These are phyloP conservation scores for Potamilus streckersoni DNA, from an alignment of 1,140 invertebrate genomes.

Conservation along the genomic window DNA sequence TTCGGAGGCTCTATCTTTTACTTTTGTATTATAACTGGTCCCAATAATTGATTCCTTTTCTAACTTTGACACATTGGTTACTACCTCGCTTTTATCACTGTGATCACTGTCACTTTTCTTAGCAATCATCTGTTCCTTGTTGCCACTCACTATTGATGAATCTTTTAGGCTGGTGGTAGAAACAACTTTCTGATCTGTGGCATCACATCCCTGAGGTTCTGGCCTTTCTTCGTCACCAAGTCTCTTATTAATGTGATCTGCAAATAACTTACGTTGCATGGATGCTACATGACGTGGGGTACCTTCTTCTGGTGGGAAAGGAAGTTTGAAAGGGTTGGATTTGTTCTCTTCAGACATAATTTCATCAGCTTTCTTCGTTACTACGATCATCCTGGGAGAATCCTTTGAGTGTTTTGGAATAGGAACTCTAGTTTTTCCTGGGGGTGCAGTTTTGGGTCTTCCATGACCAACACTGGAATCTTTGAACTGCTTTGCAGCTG, in stretches of 20 bases:
- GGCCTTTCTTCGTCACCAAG: slow-evolving; percentile 32
- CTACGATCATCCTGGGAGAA: slow-evolving; percentile 36
- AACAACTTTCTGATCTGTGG: slow-evolving; percentile 20
- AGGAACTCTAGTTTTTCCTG: slow-evolving; percentile 29
- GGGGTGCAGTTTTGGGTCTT: slow-evolving; percentile 41
- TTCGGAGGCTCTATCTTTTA: too few species aligned
- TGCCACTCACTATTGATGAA: too few species aligned
- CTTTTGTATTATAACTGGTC: background rate
- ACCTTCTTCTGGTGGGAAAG: slow-evolving; percentile 46
- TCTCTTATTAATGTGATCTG: slow-evolving; percentile 33
- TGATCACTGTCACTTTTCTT: background rate
- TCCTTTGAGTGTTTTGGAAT: slow-evolving; percentile 42
- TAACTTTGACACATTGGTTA: slow-evolving; percentile 12
- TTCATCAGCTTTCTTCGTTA: slow-evolving; percentile 33
- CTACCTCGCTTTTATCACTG: slow-evolving; percentile 12
- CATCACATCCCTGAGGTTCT: slow-evolving; percentile 29
- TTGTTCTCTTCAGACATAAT: slow-evolving; percentile 35
- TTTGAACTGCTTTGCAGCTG: slow-evolving; percentile 19
- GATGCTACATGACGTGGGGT: slow-evolving; percentile 43
- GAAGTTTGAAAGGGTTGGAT: slow-evolving; percentile 45
- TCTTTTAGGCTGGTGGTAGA: too few species aligned
- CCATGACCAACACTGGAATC: slow-evolving; percentile 13
- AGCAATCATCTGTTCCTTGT: too few species aligned
- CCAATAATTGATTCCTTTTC: slow-evolving; percentile 9
- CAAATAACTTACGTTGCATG: slow-evolving; percentile 47